Evolutionary conservation across 2,888 invertebrate species (phyloP), one percentile per base, ranked within the genome.

Genomic region (Labia minor): DNA sequence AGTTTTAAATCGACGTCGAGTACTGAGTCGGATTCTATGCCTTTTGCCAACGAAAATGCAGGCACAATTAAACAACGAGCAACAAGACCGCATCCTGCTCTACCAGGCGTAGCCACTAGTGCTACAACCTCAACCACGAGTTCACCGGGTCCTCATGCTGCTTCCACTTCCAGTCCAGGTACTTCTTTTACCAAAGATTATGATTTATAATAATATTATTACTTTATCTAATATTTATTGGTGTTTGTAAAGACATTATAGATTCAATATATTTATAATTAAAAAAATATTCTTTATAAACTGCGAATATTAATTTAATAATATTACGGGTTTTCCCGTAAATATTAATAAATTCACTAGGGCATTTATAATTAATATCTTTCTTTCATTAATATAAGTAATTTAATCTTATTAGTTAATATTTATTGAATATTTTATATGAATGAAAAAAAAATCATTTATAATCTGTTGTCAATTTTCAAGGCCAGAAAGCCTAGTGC

Each of bases 21-120:
- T 80, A 92, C 94, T 72, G 96, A 96, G 81, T 95, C 95, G 64
- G 95, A 96, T 79, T 92, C 92, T 76, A 86, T 93, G 77, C 97
- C 97, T 61, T 98, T 98, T 79, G 97, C 97, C 72, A 97, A 98
- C 78, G 97, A 98, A 78, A 97, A 98, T 79, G 95, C 96, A 37
- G 98, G 97, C 67, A 98, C 98, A 66, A 97, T 98, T 76, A 93
- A 95, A 77, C 96, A 96, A 75, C 82, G 89, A 72, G 81, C 83
- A 64, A 80, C 81, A 61, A 73, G 78, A 68, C 73, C 72, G 14
- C 74, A 73, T 67, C 73, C 74, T 16, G 71, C 72, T 4, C 68
- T 71, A 21, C 62, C 64, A 20, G 64, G 64, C 11, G 49, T 49
- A n/a, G 49, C 49, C 14, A 14, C 49, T 14, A n/a, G 3, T 16